phyloP scores from a whole-genome alignment of 2,113 vertebrate species.

The Genyomyrus donnyi region DNA sequence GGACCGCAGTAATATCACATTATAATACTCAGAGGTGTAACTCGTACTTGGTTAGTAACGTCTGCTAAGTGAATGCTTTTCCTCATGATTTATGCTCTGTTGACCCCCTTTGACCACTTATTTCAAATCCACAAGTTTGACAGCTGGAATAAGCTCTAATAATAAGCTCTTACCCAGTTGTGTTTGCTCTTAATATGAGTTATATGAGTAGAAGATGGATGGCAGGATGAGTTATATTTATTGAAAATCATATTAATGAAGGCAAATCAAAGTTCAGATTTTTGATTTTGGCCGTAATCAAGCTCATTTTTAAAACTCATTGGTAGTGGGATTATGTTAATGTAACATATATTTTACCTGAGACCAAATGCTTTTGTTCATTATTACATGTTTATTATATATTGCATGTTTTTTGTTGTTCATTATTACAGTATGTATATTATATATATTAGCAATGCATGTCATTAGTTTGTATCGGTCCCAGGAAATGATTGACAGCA shows the following conservation, averaged over 20 bases:
- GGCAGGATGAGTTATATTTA: neutral
- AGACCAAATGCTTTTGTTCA: neutral
- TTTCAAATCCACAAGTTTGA: neutral
- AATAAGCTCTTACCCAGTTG: neutral
- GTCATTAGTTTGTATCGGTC: neutral
- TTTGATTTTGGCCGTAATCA: neutral
- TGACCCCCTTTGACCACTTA: neutral
- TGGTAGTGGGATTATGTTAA: neutral
- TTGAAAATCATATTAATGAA: neutral
- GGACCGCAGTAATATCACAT: neutral
- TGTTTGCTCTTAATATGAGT: neutral
- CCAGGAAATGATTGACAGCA: neutral
- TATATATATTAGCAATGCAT: neutral
- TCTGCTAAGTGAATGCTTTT: neutral
- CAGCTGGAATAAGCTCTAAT: neutral
- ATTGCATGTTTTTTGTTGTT: neutral
- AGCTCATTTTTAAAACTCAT: neutral
- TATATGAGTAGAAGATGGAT: neutral
- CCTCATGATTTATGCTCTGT: neutral
- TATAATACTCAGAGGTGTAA: neutral
- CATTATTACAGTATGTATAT: neutral
- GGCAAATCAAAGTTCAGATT: neutral
- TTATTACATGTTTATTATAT: too few species aligned
- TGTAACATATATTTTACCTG: neutral
- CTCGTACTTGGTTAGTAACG: neutral